Evolutionary conservation across 2,888 invertebrate genomes (phyloP), one percentile per base, ranked within the genome.

Genomic region (Platycnemis pennipes): DNA sequence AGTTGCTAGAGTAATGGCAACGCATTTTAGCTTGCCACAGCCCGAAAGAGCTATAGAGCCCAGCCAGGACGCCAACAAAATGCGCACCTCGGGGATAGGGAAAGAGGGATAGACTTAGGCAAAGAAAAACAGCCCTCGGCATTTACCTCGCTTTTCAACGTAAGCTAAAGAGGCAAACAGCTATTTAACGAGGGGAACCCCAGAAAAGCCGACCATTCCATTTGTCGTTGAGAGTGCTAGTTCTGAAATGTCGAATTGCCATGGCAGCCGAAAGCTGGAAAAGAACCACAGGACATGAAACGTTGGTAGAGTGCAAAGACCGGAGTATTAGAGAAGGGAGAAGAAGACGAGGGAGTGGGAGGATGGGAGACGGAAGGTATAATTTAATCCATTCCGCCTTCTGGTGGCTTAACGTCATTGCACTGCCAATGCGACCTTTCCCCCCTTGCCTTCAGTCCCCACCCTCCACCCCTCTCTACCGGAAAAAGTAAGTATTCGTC

Each of bases 361-460:
- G 88, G 42, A 45, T 22, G 88, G 46, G n/a, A 46, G 88, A 88
- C n/a, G 46, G 88, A 37, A 31, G 53, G 53, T 53, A 89, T 56
- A 53, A 89, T 89, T 89, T 89, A 42, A 89, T 89, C 56, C 46
- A 56, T 89, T 86, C 42, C 42, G 86, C 86, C 42, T 86, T 42
- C 86, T 19, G 89, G 88, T 88, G 46, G 46, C 46, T 88, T 49
- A 46, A 88, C 49, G 88, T 49, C 88, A n/a, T 49, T 88, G 86
- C 63, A 63, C 63, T n/a, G 63, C 19, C 49, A 77, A 77, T 77
- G 77, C 77, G 77, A 77, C 77, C 77, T 37, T 77, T 49, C 4
- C 49, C n/a, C 49, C 49, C 49, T 49, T 16, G 49, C 63, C 63
- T n/a, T n/a, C 86, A 0, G 5, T 42, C 44, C 86, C 86, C 19